These are phyloP conservation scores for Diplodus puntazzo DNA, from an alignment of 2,797 vertebrate species.

Conservation along the genomic window DNA sequence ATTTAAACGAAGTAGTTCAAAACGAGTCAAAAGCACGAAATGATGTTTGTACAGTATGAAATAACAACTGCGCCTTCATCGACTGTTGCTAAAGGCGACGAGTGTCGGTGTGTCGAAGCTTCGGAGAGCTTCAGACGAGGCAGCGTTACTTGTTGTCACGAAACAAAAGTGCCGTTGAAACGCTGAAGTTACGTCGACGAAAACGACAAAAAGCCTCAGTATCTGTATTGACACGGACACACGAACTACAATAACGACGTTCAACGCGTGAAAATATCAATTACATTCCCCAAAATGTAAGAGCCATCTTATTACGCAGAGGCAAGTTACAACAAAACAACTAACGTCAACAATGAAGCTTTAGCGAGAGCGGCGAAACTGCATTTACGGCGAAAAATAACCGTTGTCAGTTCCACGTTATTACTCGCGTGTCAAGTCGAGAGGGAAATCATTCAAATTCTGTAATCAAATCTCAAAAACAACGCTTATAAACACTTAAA, in stretches of 20 bases:
- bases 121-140: constrained; percentile 16
- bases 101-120: background rate
- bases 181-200: constrained; percentile 47
- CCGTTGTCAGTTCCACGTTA: constrained; percentile 60
- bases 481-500: constrained; percentile 55
- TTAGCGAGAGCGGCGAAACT: constrained; percentile 41
- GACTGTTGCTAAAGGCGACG: rapidly evolving
- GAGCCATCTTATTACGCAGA: constrained; percentile 60
- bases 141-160: constrained; percentile 22
- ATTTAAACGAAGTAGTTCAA: background rate
- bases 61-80: rapidly evolving
- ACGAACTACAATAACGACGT: rapidly evolving
- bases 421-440: background rate
- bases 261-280: background rate
- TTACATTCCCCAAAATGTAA: constrained; percentile 5
- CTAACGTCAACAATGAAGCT: constrained; percentile 78
- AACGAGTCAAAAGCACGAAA: constrained; percentile 3
- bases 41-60: background rate
- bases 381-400: constrained; percentile 16
- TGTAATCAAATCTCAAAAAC: background rate
- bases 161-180: constrained; percentile 51
- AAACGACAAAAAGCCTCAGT: background rate
- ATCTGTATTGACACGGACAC: rapidly evolving
- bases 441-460: background rate
- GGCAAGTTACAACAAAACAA: constrained; percentile 63